Evolutionary conservation across 2,797 vertebrate species (phyloP).

Genomic region (Hirundo rustica): DNA sequence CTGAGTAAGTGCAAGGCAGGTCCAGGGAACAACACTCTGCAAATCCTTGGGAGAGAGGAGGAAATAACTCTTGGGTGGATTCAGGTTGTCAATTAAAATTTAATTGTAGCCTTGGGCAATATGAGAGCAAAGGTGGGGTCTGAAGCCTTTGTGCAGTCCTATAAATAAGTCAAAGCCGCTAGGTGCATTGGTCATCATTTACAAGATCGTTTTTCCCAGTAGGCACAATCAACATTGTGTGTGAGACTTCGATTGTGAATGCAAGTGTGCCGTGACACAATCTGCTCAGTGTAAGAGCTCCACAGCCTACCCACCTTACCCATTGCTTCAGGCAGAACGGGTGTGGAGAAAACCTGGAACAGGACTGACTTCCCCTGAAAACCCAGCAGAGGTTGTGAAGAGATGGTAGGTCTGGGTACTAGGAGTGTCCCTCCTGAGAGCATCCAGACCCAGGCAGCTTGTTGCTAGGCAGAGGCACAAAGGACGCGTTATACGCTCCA

Average conservation of each 20-base stretch:
- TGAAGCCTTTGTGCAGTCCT: not conserved
- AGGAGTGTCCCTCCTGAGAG: not conserved
- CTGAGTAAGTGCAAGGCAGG: not conserved
- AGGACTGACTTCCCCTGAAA: not conserved
- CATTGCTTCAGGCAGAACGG: not conserved
- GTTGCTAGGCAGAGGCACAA: constrained; percentile 57
- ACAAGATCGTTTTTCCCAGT: not conserved
- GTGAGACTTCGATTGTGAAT: not conserved
- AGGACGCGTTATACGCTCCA: not conserved
- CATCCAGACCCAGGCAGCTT: not conserved
- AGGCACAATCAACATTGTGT: not conserved
- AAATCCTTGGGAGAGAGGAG: not conserved
- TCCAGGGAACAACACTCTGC: not conserved
- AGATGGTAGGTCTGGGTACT: not conserved
- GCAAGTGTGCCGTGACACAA: not conserved
- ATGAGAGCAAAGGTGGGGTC: not conserved
- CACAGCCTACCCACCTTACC: not conserved
- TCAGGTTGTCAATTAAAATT: constrained; percentile 35
- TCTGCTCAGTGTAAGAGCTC: not conserved
- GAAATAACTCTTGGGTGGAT: not conserved
- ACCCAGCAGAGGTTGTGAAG: not conserved
- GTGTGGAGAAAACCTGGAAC: not conserved
- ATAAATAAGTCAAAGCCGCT: constrained; percentile 16
- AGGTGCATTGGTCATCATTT: not conserved
- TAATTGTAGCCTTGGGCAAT: not conserved